phyloP scores from a whole-genome alignment of 2,113 vertebrate species.

The Maccullochella peelii region DNA sequence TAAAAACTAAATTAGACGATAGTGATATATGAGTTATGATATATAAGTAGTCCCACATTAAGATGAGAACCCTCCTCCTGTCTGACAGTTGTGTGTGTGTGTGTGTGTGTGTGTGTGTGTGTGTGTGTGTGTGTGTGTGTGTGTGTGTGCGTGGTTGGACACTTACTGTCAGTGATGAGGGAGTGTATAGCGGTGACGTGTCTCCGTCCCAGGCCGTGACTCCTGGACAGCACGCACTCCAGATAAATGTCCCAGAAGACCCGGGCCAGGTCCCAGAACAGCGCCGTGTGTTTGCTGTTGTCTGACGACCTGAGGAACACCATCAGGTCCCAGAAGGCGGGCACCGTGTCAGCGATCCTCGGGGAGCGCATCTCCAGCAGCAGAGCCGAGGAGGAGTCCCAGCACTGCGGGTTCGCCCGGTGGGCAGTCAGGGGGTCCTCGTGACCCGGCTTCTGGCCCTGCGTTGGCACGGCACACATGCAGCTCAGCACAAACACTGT shows the following conservation, averaged over 20 bases:
- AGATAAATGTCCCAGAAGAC: conserved; percentile 97
- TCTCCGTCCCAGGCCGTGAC: conserved; percentile 91
- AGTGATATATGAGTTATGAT: too few species aligned
- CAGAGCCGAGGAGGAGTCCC: conserved; percentile 91
- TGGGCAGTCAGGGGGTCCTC: conserved; percentile 87
- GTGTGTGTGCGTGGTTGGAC: neutral
- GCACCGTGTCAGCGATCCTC: conserved; percentile 90
- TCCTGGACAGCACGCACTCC: conserved; percentile 93
- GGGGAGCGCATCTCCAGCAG: conserved; percentile 93
- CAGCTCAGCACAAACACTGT: conserved; percentile 84
- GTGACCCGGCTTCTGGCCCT: conserved; percentile 82
- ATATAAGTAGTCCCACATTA: too few species aligned
- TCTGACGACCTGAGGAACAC: conserved; percentile 91
- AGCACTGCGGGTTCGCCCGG: conserved; percentile 90
- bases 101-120: too few species aligned
- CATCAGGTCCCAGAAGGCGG: conserved; percentile 96
- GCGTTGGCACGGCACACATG: conserved; percentile 77
- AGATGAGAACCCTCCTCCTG: too few species aligned
- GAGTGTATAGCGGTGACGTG: conserved; percentile 75
- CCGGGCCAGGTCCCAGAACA: conserved; percentile 96
- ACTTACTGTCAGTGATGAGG: conserved; percentile 70
- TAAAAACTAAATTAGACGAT: too few species aligned
- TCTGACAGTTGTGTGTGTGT: too few species aligned
- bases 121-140: too few species aligned
- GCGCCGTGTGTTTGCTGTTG: conserved; percentile 89